A percentile compares a stretch with the other conserved stretches of the same genome.
phyloP scores from a whole-genome alignment of 2,113 vertebrate genomes.

The Perca flavescens region DNA sequence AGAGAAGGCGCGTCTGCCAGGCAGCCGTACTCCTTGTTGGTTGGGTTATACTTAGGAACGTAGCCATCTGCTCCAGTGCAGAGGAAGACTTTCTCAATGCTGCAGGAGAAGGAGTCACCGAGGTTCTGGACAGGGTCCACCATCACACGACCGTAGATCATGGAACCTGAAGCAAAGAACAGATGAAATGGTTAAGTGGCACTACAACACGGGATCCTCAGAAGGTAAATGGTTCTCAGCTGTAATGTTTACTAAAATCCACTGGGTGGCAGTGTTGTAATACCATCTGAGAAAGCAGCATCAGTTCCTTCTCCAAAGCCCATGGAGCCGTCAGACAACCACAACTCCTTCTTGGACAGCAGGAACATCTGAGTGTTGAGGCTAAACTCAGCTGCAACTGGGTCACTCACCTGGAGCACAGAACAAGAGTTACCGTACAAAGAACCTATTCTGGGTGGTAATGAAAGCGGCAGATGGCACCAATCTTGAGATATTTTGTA shows the following conservation, averaged over 20 bases:
- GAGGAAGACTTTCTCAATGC: slow-evolving; percentile 87
- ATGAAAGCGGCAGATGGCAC: background rate
- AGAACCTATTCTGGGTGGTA: background rate
- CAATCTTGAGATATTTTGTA: background rate
- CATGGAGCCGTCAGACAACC: slow-evolving; percentile 88
- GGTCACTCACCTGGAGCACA: slow-evolving; percentile 85
- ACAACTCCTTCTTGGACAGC: slow-evolving; percentile 87
- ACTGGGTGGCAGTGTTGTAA: slow-evolving; percentile 44
- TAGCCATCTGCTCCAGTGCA: slow-evolving; percentile 86
- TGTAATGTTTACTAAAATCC: slow-evolving; percentile 18
- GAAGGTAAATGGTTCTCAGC: background rate
- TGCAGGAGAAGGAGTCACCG: slow-evolving; percentile 85
- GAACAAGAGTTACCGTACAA: background rate
- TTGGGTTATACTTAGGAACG: slow-evolving; percentile 86
- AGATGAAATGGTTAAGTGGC: background rate
- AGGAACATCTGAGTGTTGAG: slow-evolving; percentile 90
- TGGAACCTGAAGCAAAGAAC: slow-evolving; percentile 71
- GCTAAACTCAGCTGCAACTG: slow-evolving; percentile 89
- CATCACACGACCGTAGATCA: slow-evolving; percentile 83
- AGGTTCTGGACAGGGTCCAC: slow-evolving; percentile 88
- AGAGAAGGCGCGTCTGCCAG: slow-evolving; percentile 85
- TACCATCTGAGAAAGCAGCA: slow-evolving; percentile 87
- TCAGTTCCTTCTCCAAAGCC: slow-evolving; percentile 88
- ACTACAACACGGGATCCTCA: background rate
- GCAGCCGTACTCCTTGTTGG: slow-evolving; percentile 81